Base-by-base conservation (phyloP, 2,113 vertebrate species). In the Himantopus leucocephalus region DNA sequence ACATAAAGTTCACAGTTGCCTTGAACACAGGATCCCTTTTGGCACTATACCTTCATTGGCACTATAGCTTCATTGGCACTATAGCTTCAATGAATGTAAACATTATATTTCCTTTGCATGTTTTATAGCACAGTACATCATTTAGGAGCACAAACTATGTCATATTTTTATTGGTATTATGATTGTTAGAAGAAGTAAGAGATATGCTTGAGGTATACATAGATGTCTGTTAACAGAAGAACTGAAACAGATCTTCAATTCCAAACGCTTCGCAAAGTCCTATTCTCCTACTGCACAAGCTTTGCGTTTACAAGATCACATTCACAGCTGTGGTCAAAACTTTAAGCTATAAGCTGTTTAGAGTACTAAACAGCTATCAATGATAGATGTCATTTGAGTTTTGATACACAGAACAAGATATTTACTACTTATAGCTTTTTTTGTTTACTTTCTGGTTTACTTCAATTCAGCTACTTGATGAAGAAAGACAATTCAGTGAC, bases 251-350 rank as follows among this genome's bases (percentile, higher is more conserved):
- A 41, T 45, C 27, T 68, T 82, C 10, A 43, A 1, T 92, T 92
- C 12, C 58, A 75, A 84, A 55, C 8, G 59, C 50, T 22, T 0
- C 4, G 2, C 6, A 24, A 20, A 7, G 7, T 60, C 16, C 2
- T 0, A 34, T 71, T 68, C 35, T 75, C 22, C 13, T 55, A 2
- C 34, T 59, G 39, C 20, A 64, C 12, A 10, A 0, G 0, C 39
- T 0, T 53, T 24, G 2, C 7, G 22, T 68, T 68, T 90, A 45
- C 6, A 73, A 79, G 15, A 64, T 60, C 15, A 35, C 7, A 58
- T 58, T 48, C 74, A 78, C 15, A 90, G 8, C 23, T 53, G 9
- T 62, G 55, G 8, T 62, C 16, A 78, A 81, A 77, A 48, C 8
- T 58, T 77, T 35, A n/a, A 68, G 5, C 17, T 47, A 20, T 15